These are phyloP conservation scores for rabbit (Oryctolagus cuniculus) DNA, from an alignment of 2,113 vertebrate genomes.

Conservation along the genomic window mOryCun1.1 NC_091441.1:61015501-61016000, in stretches of 20 bases:
- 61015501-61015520: too few relatives aligned
- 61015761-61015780: not conserved
- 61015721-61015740: not conserved
- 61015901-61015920: not conserved
- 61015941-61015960: not conserved
- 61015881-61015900: not conserved
- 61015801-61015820: not conserved
- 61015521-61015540: not conserved
- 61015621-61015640: too few relatives aligned
- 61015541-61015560: not conserved
- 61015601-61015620: not conserved
- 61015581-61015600: not conserved
- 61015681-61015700: not conserved
- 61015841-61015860: constrained; percentile 14
- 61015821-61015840: constrained; percentile 46
- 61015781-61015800: not conserved
- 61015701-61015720: not conserved
- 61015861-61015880: not conserved
- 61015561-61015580: not conserved
- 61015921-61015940: not conserved
- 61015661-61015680: not conserved
- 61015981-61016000: not conserved
- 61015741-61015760: not conserved
- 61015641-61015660: not conserved
- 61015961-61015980: not conserved